Evolutionary conservation across 2,888 invertebrate genomes (phyloP).

Genomic region (Phania funesta): DNA sequence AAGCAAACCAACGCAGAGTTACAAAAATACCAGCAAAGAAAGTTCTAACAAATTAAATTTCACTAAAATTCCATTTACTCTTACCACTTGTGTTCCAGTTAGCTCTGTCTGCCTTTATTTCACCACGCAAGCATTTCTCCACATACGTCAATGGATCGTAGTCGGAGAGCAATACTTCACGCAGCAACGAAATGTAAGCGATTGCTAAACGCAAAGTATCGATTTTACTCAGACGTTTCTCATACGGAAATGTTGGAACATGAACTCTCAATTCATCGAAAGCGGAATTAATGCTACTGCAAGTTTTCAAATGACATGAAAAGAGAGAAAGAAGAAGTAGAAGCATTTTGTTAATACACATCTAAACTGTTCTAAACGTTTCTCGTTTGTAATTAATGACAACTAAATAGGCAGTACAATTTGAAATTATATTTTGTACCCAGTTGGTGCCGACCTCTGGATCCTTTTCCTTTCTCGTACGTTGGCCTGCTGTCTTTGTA

Average conservation of each 20-base stretch:
- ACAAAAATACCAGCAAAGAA: too few relatives aligned
- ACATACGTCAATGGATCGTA: slow-evolving; percentile 96
- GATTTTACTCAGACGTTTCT: slow-evolving; percentile 98
- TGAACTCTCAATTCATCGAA: slow-evolving; percentile 98
- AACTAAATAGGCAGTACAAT: not conserved
- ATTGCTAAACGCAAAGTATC: slow-evolving; percentile 98
- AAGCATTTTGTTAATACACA: not conserved
- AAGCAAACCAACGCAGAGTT: too few relatives aligned
- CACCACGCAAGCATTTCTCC: slow-evolving; percentile 93
- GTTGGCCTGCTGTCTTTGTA: slow-evolving; percentile 94
- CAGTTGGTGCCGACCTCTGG: slow-evolving; percentile 97
- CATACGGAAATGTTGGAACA: slow-evolving; percentile 99
- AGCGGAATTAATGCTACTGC: slow-evolving; percentile 99
- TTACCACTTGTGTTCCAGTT: slow-evolving; percentile 98
- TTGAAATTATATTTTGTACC: slow-evolving; percentile 82
- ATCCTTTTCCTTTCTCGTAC: slow-evolving; percentile 98
- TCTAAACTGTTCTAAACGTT: not conserved
- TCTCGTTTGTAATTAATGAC: not conserved
- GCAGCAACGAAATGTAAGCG: slow-evolving; percentile 96
- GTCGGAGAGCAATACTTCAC: slow-evolving; percentile 93
- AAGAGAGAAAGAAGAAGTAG: not conserved
- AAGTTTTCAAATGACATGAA: slow-evolving; percentile 73
- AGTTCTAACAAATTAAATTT: not conserved
- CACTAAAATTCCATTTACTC: slow-evolving; percentile 14
- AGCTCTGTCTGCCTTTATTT: slow-evolving; percentile 92